Evolutionary conservation across 2,888 invertebrate genomes (phyloP), one percentile per base, ranked within the genome.

Genomic region (Agrotis exclamationis): DNA sequence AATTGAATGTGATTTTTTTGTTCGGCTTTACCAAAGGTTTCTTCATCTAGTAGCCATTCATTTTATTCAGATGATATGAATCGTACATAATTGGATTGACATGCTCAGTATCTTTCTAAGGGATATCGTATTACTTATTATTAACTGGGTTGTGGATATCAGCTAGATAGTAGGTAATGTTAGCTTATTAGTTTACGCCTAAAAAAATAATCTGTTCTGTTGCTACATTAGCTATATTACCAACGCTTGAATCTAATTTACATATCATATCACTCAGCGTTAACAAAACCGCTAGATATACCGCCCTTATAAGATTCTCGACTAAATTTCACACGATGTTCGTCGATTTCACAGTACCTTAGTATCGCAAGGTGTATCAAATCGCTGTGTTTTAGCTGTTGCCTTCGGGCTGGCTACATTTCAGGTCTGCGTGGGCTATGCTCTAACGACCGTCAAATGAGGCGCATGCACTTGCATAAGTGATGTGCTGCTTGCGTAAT

Each of bases 371-470:
- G 60, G 81, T 70, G 70, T 75, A 81, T 79, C 73, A 75, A 80
- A 83, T 79, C 63, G 66, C 53, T 44, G 63, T 72, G 53, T 80
- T 80, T 72, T 74, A 76, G 74, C 60, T 16, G 45, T 47, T 50
- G 64, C 78, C 62, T 70, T 70, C 63, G 69, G 73, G 63, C 75
- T 74, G 66, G 63, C 58, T 76, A 74, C 67, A 81, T 72, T 84
- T 79, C 67, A 79, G 72, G 33, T 70, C 65, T 75, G 75, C 67
- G 60, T 73, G 63, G 82, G 68, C 69, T 70, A 79, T 81, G 85
- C 86, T 87, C 91, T 93, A 94, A 94, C 93, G 92, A 93, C 90
- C 92, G 89, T 90, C 94, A 94, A 95, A 95, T 94, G 95, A 95
- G 93, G 92, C 87, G 91, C 93, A 93, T 93, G 93, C 88, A 89